These are phyloP conservation scores for Calycopis cecrops DNA, from an alignment of 1,140 invertebrate genomes.

Conservation along the genomic window DNA sequence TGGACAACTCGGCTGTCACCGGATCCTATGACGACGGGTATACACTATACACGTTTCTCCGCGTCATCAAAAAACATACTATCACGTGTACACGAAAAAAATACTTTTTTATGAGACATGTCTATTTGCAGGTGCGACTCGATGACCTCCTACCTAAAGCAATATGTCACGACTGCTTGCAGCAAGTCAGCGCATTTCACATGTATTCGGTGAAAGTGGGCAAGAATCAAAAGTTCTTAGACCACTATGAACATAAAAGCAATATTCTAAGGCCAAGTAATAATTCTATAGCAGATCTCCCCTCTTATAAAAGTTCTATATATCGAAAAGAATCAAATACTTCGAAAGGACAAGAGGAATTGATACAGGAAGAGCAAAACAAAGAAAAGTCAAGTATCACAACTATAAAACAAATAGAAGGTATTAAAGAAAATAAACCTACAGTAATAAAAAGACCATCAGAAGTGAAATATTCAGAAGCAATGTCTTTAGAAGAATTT, in stretches of 20 bases:
- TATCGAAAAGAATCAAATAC: too few species aligned
- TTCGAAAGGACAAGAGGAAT: too few species aligned
- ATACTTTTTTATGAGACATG: too few species aligned
- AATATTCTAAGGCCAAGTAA: constrained; percentile 29
- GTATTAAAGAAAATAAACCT: constrained; percentile 37
- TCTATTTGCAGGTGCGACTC: constrained; percentile 42
- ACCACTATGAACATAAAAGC: constrained; percentile 53
- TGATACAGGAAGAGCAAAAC: too few species aligned
- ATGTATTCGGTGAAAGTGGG: constrained; percentile 59
- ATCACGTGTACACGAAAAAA: too few species aligned
- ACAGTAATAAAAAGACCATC: constrained; percentile 46
- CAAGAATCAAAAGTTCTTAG: constrained; percentile 63
- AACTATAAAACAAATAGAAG: constrained; percentile 43
- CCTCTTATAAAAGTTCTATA: too few species aligned
- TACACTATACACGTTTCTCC: too few species aligned
- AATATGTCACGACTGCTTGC: constrained; percentile 65
- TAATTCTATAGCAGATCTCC: too few species aligned
- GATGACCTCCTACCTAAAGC: constrained; percentile 65
- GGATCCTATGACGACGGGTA: too few species aligned
- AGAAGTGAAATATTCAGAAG: constrained; percentile 56
- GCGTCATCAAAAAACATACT: too few species aligned
- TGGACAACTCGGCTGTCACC: too few species aligned
- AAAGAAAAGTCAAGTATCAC: background rate
- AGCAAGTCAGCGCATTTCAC: constrained; percentile 50
- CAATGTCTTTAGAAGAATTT: constrained; percentile 64